phyloP scores from a whole-genome alignment of 2,888 invertebrate species.

The Eremobia ochroleuca region DNA sequence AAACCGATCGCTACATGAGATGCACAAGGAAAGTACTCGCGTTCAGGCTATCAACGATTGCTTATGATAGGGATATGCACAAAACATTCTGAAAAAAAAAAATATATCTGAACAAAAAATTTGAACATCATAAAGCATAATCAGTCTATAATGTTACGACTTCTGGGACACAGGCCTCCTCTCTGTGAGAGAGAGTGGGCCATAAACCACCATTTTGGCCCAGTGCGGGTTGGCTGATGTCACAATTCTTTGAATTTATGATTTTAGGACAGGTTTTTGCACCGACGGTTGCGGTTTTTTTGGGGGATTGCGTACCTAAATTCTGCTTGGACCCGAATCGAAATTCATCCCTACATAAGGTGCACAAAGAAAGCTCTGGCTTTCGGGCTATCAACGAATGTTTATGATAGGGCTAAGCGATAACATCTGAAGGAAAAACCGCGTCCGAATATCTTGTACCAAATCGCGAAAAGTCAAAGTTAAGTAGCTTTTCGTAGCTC shows the following conservation, averaged over 20 bases:
- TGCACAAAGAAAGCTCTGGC: neutral
- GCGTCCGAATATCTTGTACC: neutral
- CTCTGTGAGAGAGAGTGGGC: neutral
- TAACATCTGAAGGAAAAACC: constrained; percentile 15
- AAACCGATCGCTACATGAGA: constrained; percentile 9
- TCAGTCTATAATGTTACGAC: neutral
- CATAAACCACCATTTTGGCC: neutral
- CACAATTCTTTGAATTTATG: neutral
- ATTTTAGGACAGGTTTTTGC: neutral
- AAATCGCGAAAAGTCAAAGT: neutral
- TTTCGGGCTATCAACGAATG: neutral
- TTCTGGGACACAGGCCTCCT: neutral
- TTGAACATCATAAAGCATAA: neutral
- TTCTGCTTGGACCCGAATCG: neutral
- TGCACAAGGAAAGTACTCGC: neutral
- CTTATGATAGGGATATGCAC: neutral
- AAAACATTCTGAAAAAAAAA: too few species aligned
- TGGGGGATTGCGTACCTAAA: neutral
- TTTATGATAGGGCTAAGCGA: neutral
- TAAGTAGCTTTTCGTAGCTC: neutral
- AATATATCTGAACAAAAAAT: constrained; percentile 1
- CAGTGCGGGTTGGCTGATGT: neutral
- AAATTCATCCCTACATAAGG: neutral
- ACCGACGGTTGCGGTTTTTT: too few species aligned
- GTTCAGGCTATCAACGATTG: neutral